Conservation (phyloP, 2,797 vertebrate species). For the Rallus crepitans region DNA sequence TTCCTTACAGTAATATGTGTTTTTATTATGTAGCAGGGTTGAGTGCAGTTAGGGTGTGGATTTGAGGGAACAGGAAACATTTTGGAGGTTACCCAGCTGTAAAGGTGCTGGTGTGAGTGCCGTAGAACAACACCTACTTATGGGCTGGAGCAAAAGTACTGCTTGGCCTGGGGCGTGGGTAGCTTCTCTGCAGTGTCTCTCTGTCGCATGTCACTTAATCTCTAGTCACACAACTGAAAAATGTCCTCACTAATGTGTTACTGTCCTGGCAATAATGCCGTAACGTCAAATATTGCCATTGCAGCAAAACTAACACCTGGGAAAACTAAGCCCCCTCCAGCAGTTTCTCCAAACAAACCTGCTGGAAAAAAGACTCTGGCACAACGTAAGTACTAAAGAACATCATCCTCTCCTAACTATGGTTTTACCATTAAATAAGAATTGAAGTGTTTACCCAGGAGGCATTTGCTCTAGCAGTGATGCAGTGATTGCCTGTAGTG, state of each 20-base stretch:
- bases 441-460: not conserved
- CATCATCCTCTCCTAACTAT: not conserved
- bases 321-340: not conserved
- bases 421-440: not conserved
- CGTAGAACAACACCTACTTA: not conserved
- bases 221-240: not conserved
- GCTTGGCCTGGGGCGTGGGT: not conserved
- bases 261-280: not conserved
- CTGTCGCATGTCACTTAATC: not conserved
- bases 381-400: constrained; percentile 39
- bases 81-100: not conserved
- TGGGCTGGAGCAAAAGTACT: not conserved
- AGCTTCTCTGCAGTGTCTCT: not conserved
- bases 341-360: rapidly evolving
- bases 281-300: constrained; percentile 1
- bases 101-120: not conserved
- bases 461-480: not conserved
- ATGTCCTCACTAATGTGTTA: not conserved
- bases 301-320: not conserved
- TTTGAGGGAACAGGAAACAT: not conserved
- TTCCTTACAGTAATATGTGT: not conserved
- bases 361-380: not conserved
- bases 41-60: not conserved
- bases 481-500: not conserved
- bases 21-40: not conserved